These are phyloP conservation scores for Gymnarchus niloticus DNA, from an alignment of 2,113 vertebrate genomes.

Conservation along the genomic window DNA sequence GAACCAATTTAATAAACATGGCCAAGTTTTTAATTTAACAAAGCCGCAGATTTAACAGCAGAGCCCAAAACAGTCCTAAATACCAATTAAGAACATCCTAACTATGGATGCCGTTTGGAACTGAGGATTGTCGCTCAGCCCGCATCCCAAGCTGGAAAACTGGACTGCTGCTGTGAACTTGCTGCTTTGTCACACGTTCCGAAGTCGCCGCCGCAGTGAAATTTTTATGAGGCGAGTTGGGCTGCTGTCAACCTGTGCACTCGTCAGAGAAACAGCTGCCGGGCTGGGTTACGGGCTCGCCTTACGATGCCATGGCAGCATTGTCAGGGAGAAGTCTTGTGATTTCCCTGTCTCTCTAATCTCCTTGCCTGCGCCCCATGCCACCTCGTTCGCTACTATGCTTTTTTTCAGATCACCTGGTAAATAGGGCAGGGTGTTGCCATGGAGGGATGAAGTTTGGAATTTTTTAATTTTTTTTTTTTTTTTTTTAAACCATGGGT, in stretches of 20 bases:
- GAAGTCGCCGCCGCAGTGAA: neutral
- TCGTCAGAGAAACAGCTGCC: slow-evolving; percentile 34
- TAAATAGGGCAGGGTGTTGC: neutral
- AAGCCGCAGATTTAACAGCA: neutral
- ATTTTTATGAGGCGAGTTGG: neutral
- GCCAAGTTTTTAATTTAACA: neutral
- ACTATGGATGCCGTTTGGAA: neutral
- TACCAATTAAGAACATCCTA: neutral
- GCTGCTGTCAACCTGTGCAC: slow-evolving; percentile 32
- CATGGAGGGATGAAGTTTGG: neutral
- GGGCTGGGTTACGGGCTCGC: slow-evolving; percentile 44
- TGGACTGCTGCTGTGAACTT: neutral
- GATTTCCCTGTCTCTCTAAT: neutral
- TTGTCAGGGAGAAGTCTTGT: neutral
- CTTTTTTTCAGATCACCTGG: neutral
- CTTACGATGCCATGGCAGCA: slow-evolving; percentile 26
- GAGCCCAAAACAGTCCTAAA: neutral
- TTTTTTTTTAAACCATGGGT: neutral
- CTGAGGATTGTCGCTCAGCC: neutral
- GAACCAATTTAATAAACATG: neutral
- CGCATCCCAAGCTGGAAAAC: neutral
- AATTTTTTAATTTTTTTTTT: too few relatives aligned
- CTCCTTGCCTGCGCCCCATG: neutral
- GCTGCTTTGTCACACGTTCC: neutral
- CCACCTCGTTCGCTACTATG: neutral